These are phyloP conservation scores for Subacronicta megacephala DNA, from an alignment of 2,888 invertebrate genomes.

Conservation along the genomic window DNA sequence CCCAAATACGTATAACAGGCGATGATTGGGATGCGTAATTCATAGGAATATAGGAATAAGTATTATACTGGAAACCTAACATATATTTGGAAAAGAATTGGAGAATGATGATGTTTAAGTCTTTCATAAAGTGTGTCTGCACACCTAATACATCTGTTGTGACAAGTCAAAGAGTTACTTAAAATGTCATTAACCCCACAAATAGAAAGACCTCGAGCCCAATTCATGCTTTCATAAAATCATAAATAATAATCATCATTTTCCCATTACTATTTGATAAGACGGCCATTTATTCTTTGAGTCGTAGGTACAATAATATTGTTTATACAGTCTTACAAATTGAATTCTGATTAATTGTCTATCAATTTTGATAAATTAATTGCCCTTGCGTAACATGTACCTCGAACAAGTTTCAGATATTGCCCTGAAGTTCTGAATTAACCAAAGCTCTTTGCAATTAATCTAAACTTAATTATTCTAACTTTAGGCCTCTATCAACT, in stretches of 20 bases:
- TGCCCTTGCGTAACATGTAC: constrained; percentile 11
- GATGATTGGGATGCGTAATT: too few species aligned
- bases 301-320: neutral
- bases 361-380: constrained; percentile 40
- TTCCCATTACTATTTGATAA: constrained; percentile 2
- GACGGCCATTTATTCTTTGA: neutral
- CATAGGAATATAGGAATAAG: too few species aligned
- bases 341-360: constrained; percentile 36
- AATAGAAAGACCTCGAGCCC: too few species aligned
- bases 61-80: too few species aligned
- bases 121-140: too few species aligned
- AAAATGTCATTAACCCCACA: too few species aligned
- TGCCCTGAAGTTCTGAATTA: constrained; percentile 26
- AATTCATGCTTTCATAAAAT: neutral
- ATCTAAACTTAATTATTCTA: constrained; percentile 35
- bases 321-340: constrained; percentile 13
- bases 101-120: too few species aligned
- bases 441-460: constrained; percentile 34
- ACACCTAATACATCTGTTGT: too few species aligned
- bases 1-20: too few species aligned
- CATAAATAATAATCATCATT: neutral
- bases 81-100: too few species aligned
- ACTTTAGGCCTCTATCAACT: constrained; percentile 26
- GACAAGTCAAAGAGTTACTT: too few species aligned
- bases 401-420: constrained; percentile 19